A percentile compares a stretch with the other conserved stretches of the same genome.
phyloP scores from a whole-genome alignment of 64 coral and sea anemone genomes.

The Cladopsammia gracilis region DNA sequence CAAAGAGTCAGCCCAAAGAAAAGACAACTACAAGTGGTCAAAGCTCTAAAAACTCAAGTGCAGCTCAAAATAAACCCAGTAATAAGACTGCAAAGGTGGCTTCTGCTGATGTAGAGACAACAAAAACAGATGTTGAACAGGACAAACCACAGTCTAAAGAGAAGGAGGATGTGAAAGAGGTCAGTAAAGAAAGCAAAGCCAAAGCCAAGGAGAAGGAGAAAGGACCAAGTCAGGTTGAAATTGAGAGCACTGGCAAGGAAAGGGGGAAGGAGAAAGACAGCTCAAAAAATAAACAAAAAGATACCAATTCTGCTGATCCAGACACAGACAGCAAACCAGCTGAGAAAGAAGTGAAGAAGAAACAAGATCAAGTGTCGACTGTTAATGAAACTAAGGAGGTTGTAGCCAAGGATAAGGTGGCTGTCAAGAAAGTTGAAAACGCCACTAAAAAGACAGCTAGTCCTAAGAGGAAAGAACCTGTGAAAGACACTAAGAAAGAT shows the following conservation, averaged over 20 bases:
- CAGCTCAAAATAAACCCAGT: slow-evolving; percentile 1
- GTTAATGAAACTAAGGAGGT: slow-evolving; percentile 29
- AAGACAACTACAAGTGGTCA: not conserved
- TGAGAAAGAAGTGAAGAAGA: slow-evolving; percentile 36
- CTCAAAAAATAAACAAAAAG: slow-evolving; percentile 32
- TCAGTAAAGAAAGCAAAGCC: slow-evolving; percentile 57
- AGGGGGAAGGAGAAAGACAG: slow-evolving; percentile 70
- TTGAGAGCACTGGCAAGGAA: slow-evolving; percentile 50
- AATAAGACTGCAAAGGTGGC: slow-evolving; percentile 44
- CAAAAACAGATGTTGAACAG: slow-evolving; percentile 81
- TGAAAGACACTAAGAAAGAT: not conserved
- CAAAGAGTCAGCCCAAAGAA: slow-evolving; percentile 14
- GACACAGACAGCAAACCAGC: slow-evolving; percentile 6
- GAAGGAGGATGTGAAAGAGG: slow-evolving; percentile 40
- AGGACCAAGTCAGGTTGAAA: slow-evolving; percentile 33
- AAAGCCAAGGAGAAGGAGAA: slow-evolving; percentile 61
- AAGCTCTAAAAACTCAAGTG: not conserved
- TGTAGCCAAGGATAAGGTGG: slow-evolving; percentile 20
- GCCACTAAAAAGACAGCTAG: slow-evolving; percentile 22
- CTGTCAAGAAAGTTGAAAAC: slow-evolving; percentile 43
- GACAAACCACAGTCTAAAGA: slow-evolving; percentile 56
- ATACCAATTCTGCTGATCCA: not conserved
- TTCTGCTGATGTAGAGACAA: slow-evolving; percentile 56
- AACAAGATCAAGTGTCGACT: slow-evolving; percentile 20
- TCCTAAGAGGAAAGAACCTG: slow-evolving; percentile 21